A percentile compares a stretch with the other conserved stretches of the same genome.
Conservation (phyloP, 2,113 vertebrate genomes). For the Rattus rattus region DNA sequence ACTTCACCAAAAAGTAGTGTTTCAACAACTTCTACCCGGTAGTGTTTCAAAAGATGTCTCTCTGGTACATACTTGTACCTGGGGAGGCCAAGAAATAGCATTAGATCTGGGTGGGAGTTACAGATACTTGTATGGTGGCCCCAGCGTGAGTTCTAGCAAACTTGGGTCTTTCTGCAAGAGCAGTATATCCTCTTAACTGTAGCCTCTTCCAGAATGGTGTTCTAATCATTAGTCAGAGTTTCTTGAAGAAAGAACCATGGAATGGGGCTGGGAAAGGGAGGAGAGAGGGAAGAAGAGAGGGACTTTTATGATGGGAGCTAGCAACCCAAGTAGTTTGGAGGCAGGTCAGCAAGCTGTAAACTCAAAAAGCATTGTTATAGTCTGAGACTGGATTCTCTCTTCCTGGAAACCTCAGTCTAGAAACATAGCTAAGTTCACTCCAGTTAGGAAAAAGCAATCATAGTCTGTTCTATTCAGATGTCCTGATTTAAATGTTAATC, state of each 20-base stretch:
- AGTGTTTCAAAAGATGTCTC: neutral
- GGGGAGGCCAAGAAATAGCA: neutral
- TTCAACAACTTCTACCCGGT: neutral
- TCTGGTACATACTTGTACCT: neutral
- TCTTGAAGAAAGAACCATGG: neutral
- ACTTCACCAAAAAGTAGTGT: neutral
- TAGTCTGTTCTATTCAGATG: neutral
- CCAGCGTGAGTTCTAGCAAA: neutral
- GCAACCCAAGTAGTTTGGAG: neutral
- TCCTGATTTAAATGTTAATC: slow-evolving; percentile 22
- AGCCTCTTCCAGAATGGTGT: neutral
- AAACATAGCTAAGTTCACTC: neutral
- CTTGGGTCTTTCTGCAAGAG: neutral
- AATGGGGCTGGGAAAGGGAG: neutral
- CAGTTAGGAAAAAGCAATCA: neutral
- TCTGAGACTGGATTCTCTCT: neutral
- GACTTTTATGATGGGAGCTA: neutral
- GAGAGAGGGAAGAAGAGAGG: neutral
- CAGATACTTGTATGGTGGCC: neutral
- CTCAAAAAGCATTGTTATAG: neutral
- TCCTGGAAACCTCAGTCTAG: neutral
- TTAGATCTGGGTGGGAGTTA: neutral
- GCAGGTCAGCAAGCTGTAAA: neutral
- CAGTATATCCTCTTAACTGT: neutral
- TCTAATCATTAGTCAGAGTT: slow-evolving; percentile 1